phyloP scores from a whole-genome alignment of 2,888 invertebrate species.

The Synanthedon myopaeformis region DNA sequence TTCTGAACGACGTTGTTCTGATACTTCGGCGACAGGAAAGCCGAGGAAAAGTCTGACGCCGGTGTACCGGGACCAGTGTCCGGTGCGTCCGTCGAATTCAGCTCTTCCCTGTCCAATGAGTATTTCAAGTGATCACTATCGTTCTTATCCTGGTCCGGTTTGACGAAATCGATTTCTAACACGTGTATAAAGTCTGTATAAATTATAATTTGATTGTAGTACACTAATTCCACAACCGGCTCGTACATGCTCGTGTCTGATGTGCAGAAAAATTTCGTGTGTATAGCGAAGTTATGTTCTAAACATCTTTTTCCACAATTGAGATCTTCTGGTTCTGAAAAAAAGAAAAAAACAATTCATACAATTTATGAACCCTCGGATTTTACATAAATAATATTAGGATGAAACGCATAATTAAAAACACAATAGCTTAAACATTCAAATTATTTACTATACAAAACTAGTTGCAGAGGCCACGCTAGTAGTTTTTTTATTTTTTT shows the following conservation, averaged over 20 bases:
- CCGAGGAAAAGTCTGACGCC: slow-evolving; percentile 46
- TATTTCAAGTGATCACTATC: slow-evolving; percentile 45
- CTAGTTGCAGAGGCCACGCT: no score
- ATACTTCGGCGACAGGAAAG: slow-evolving; percentile 63
- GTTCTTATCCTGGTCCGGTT: slow-evolving; percentile 42
- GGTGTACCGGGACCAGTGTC: slow-evolving; percentile 48
- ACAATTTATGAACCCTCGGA: neutral
- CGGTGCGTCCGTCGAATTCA: slow-evolving; percentile 29
- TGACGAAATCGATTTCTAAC: slow-evolving; percentile 72
- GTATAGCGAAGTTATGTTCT: slow-evolving; percentile 90
- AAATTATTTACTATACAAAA: no score
- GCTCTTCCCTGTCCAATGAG: slow-evolving; percentile 44
- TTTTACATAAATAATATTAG: no score
- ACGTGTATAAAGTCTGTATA: slow-evolving; percentile 90
- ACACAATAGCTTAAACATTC: no score
- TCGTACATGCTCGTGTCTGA: slow-evolving; percentile 84
- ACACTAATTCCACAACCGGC: slow-evolving; percentile 76
- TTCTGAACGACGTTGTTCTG: slow-evolving; percentile 71
- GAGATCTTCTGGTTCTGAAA: slow-evolving; percentile 39
- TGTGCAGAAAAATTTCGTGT: slow-evolving; percentile 92
- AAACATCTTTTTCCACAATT: slow-evolving; percentile 81
- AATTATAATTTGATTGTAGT: slow-evolving; percentile 81
- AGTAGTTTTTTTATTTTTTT: no score
- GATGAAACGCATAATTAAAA: no score
- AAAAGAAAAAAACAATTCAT: slow-evolving; percentile 4